A percentile compares a stretch with the other conserved stretches of the same genome.
phyloP scores from a whole-genome alignment of 2,888 invertebrate genomes.

The Drosophila stalkeri region DNA sequence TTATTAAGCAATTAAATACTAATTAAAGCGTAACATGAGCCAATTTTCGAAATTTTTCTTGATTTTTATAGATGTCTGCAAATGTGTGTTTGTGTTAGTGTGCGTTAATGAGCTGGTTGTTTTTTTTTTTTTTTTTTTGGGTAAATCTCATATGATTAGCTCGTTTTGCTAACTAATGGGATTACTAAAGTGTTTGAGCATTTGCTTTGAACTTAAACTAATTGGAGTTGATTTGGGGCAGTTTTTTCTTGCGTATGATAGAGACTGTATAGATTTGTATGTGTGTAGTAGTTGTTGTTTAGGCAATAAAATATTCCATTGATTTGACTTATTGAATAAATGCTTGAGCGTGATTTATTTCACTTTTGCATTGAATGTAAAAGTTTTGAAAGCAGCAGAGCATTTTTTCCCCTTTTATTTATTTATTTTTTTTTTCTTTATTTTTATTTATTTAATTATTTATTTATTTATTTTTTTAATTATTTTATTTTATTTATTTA shows the following conservation, averaged over 20 bases:
- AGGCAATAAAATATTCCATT: neutral
- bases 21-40: slow-evolving; percentile 77
- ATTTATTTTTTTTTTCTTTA: too few species aligned
- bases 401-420: too few species aligned
- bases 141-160: slow-evolving; percentile 35
- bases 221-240: neutral
- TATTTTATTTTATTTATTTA: too few species aligned
- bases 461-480: too few species aligned
- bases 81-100: neutral
- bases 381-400: too few species aligned
- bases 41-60: slow-evolving; percentile 48
- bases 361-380: too few species aligned
- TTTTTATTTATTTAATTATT: too few species aligned
- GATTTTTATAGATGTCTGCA: slow-evolving; percentile 13
- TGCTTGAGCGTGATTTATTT: too few species aligned
- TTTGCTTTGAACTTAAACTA: neutral
- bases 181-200: neutral
- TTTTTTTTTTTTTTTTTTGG: neutral
- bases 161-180: slow-evolving; percentile 46
- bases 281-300: neutral
- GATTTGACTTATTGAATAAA: neutral
- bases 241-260: neutral
- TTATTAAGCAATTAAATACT: slow-evolving; percentile 79
- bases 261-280: neutral
- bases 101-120: slow-evolving; percentile 34